phyloP scores from a whole-genome alignment of 2,888 invertebrate species.

The Limnephilus lunatus region DNA sequence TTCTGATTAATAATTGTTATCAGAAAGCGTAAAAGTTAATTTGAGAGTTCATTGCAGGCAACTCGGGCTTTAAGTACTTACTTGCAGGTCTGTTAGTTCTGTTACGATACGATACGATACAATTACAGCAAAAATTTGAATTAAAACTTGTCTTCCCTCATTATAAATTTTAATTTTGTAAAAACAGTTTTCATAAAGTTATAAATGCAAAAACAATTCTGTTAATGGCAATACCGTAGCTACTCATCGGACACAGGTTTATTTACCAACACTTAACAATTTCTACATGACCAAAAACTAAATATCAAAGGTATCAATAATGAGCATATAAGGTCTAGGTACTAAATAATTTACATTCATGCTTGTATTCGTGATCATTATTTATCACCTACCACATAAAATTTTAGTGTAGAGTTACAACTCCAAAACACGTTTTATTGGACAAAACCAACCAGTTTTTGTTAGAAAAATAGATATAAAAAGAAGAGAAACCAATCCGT shows the following conservation, averaged over 20 bases:
- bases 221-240: neutral
- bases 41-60: no score
- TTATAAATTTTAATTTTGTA: neutral
- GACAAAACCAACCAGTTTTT: neutral
- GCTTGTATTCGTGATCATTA: neutral
- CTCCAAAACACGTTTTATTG: neutral
- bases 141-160: neutral
- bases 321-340: neutral
- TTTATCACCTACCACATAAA: neutral
- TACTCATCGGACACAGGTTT: neutral
- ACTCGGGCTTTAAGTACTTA: no score
- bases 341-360: neutral
- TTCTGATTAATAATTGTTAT: neutral
- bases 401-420: neutral
- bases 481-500: neutral
- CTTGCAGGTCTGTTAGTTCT: no score
- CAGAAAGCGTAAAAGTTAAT: neutral
- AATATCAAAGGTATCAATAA: neutral
- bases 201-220: neutral
- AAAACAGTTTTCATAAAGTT: neutral
- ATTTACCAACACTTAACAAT: neutral
- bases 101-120: no score
- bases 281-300: neutral
- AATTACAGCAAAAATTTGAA: neutral
- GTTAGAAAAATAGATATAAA: neutral